Conservation (phyloP, 2,888 invertebrate species). For the Cosmia trapezina region DNA sequence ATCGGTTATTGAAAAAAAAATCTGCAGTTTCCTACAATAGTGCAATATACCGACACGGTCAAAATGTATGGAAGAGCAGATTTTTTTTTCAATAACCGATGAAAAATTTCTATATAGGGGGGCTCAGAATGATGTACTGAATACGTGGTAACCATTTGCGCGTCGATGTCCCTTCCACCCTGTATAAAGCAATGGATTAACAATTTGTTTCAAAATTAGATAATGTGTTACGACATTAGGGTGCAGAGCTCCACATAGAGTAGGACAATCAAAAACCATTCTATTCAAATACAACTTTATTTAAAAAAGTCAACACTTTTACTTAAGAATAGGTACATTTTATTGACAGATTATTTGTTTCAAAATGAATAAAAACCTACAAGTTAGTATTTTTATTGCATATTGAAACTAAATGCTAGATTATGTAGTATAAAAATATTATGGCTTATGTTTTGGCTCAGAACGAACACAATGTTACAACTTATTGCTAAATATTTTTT, state of each 20-base stretch:
- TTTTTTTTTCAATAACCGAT: too few relatives aligned
- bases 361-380: conserved; percentile 31
- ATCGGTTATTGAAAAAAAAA: too few relatives aligned
- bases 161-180: too few relatives aligned
- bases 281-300: conserved; percentile 64
- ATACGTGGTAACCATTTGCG: too few relatives aligned
- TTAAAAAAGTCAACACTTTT: conserved; percentile 59
- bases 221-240: too few relatives aligned
- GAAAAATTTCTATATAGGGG: too few relatives aligned
- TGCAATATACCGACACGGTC: too few relatives aligned
- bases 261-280: conserved; percentile 13
- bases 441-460: conserved; percentile 62
- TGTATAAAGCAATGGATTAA: too few relatives aligned
- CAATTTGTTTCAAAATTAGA: too few relatives aligned
- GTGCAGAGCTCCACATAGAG: neutral
- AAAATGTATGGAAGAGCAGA: too few relatives aligned
- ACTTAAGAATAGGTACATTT: conserved; percentile 44
- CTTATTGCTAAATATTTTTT: conserved; percentile 46
- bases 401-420: conserved; percentile 50
- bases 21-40: too few relatives aligned
- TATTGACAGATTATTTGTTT: conserved; percentile 30
- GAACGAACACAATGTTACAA: conserved; percentile 55
- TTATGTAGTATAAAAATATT: conserved; percentile 57
- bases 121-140: too few relatives aligned
- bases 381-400: conserved; percentile 52